A percentile compares a stretch with the other conserved stretches of the same genome.
phyloP scores from a whole-genome alignment of 1,140 invertebrate genomes.

The Cyphomyrmex costatus region DNA sequence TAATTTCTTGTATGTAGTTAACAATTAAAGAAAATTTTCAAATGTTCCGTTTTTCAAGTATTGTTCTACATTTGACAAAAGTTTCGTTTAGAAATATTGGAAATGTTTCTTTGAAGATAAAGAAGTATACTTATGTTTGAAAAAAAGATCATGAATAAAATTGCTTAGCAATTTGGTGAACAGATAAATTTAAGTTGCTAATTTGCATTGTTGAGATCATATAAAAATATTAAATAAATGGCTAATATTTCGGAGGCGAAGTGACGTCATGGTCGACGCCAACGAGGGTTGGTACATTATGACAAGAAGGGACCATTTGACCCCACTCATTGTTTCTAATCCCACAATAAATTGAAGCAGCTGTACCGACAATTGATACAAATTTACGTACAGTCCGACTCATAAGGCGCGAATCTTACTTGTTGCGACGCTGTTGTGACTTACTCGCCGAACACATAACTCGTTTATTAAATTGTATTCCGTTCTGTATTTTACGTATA shows the following conservation, averaged over 20 bases:
- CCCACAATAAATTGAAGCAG: conserved; percentile 87
- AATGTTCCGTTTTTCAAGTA: neutral
- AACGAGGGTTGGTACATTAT: conserved; percentile 79
- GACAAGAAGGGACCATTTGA: conserved; percentile 84
- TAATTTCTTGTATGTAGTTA: neutral
- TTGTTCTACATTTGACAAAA: neutral
- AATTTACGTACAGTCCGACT: conserved; percentile 85
- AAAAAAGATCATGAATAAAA: neutral
- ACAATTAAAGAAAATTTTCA: neutral
- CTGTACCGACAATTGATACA: conserved; percentile 86
- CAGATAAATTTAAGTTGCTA: neutral
- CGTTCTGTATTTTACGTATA: conserved; percentile 41
- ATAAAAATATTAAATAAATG: conserved; percentile 65
- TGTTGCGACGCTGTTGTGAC: conserved; percentile 18
- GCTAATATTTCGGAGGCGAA: conserved; percentile 79
- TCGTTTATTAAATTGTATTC: conserved; percentile 54
- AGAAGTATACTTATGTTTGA: neutral
- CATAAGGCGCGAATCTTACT: conserved; percentile 78
- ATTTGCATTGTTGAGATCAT: neutral
- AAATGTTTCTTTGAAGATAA: neutral
- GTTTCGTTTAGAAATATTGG: neutral
- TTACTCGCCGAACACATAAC: neutral
- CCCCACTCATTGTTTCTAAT: conserved; percentile 86
- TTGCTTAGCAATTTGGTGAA: neutral
- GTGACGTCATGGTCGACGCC: conserved; percentile 78